Percentiles rank a stretch among this genome's conserved stretches.
phyloP scores from a whole-genome alignment of 2,888 invertebrate species.

The Dioctria rufipes region DNA sequence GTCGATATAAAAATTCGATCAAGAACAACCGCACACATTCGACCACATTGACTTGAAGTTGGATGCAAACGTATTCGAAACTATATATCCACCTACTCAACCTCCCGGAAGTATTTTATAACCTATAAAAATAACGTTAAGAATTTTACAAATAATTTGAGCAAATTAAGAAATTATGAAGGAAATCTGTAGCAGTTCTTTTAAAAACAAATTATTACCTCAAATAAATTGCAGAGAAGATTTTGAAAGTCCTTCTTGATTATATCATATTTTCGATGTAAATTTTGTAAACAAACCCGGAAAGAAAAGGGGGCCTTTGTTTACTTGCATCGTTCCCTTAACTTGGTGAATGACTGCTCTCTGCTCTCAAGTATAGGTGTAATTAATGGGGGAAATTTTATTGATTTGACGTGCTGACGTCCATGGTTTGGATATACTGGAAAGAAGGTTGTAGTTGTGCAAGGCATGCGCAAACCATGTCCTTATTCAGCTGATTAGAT shows the following conservation, averaged over 20 bases:
- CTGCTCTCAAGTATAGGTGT: background rate
- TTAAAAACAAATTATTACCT: too few species aligned
- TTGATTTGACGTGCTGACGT: constrained; percentile 14
- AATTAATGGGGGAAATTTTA: constrained; percentile 32
- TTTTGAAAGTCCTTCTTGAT: too few species aligned
- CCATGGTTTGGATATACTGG: background rate
- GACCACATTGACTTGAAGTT: constrained; percentile 30
- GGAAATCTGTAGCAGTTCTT: too few species aligned
- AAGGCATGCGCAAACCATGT: background rate
- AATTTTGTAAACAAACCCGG: constrained; percentile 25
- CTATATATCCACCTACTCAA: background rate
- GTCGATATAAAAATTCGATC: constrained; percentile 39
- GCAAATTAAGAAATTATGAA: too few species aligned
- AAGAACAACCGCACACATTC: constrained; percentile 23
- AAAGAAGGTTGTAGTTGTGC: background rate
- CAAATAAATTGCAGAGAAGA: too few species aligned
- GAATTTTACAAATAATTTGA: too few species aligned
- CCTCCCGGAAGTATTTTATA: constrained; percentile 3
- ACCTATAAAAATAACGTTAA: constrained; percentile 2
- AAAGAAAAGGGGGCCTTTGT: background rate
- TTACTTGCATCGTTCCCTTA: constrained; percentile 19
- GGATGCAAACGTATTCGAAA: constrained; percentile 24
- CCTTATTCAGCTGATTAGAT: constrained; percentile 34
- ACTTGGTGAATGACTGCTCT: constrained; percentile 20
- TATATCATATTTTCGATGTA: background rate